A percentile compares a stretch with the other conserved stretches of the same genome.
These are phyloP conservation scores for Tribolium madens DNA, from an alignment of 1,140 invertebrate species.

Conservation along the genomic window DNA sequence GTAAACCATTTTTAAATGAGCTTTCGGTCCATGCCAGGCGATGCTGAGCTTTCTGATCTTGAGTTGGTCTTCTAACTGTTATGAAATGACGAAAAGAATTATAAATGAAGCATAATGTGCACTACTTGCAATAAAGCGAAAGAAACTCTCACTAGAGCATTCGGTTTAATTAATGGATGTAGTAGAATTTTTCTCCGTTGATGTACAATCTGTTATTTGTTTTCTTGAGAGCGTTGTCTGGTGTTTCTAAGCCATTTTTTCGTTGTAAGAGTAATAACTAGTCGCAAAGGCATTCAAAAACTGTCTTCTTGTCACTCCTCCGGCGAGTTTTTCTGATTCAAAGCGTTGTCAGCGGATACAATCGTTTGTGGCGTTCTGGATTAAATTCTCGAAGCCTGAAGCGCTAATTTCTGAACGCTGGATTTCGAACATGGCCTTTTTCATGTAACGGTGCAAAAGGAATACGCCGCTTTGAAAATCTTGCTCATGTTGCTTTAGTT, in stretches of 20 bases:
- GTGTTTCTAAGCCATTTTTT: background rate
- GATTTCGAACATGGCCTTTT: slow-evolving; percentile 15
- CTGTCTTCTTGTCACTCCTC: slow-evolving; percentile 2
- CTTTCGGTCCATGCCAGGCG: background rate
- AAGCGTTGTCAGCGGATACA: background rate
- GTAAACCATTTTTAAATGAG: slow-evolving; percentile 25
- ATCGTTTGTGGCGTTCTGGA: slow-evolving; percentile 1
- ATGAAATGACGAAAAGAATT: background rate
- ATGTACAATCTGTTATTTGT: slow-evolving; percentile 28
- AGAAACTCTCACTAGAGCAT: slow-evolving; percentile 4
- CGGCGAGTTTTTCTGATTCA: slow-evolving; percentile 3
- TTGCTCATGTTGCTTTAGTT: background rate
- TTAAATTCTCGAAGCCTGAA: background rate
- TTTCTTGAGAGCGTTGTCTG: slow-evolving; percentile 9
- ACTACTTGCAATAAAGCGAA: background rate
- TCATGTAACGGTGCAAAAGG: background rate
- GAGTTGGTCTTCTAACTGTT: no score
- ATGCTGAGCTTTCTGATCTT: background rate
- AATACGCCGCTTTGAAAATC: slow-evolving; percentile 5
- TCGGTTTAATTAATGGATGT: slow-evolving; percentile 26
- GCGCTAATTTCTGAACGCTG: slow-evolving; percentile 22
- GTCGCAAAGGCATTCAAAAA: slow-evolving; percentile 3
- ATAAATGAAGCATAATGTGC: slow-evolving; percentile 18
- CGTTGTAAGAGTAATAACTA: slow-evolving; percentile 1
- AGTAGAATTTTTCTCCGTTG: slow-evolving; percentile 19